Base-by-base conservation (phyloP, 2,797 vertebrate genomes). In the Coccyzus lansbergi region DNA sequence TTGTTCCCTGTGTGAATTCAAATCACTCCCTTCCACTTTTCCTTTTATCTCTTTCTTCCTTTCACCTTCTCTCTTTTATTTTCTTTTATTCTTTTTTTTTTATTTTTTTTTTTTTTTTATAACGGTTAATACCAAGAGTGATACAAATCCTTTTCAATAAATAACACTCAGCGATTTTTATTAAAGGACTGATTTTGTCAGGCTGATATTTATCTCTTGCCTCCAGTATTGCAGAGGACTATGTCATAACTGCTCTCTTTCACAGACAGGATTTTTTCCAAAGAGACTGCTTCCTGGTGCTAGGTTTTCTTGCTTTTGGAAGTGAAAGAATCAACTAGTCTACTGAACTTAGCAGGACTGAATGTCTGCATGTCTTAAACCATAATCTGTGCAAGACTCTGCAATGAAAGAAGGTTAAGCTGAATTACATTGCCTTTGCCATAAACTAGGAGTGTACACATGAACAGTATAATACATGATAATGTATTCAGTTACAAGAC, bases 131-230 rank as follows among this genome's bases (percentile, higher is more conserved):
- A 86, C 34, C 53, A 46, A 29, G 4, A 86, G 14, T 4, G 2
- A 89, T 81, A 58, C 4, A 80, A 64, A 67, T 85, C 60, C 5
- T 92, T 93, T 68, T 53, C 88, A 76, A 88, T 93, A 49, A 72
- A 82, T 96, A 96, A n/a, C 63, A 83, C 25, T 70, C 72, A 52
- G 34, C 19, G 7, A 49, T 82, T 90, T 48, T 95, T 80, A 69
- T 22, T 79, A 86, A 71, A 91, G 79, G 82, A 65, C 18, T 6
- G 34, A 28, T 29, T 14, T 4, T 88, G 95, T 78, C 49, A 90
- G 87, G 86, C 5, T 52, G 19, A 75, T 88, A 70, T 92, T 95
- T 94, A 74, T 76, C 19, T 64, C 28, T 69, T 38, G 44, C 25
- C 12, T 55, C 4, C 11, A 51, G 21, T 68, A 40, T 63, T 46